Evolutionary conservation across 2,888 invertebrate genomes (phyloP).

Genomic region (Nymphalis polychloros): DNA sequence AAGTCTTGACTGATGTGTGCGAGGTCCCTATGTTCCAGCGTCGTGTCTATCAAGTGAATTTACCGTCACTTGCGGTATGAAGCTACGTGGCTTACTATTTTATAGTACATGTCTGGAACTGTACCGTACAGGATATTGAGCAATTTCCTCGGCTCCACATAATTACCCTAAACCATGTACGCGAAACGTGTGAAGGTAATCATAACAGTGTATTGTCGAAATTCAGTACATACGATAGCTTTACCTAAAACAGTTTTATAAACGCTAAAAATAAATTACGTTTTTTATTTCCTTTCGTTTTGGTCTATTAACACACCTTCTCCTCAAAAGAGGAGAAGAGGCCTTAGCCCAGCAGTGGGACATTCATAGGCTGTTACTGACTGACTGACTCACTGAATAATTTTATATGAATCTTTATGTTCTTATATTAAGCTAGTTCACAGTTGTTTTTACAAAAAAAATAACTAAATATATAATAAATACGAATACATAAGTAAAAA

Average conservation of each 20-base stretch:
- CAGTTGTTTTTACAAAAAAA: too few relatives aligned
- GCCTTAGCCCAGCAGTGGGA: too few relatives aligned
- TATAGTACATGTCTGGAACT: conserved; percentile 19
- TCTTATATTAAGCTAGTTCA: too few relatives aligned
- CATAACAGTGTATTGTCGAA: neutral
- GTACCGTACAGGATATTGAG: conserved; percentile 56
- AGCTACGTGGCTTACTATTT: conserved; percentile 26
- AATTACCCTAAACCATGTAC: conserved; percentile 19
- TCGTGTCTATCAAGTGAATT: conserved; percentile 41
- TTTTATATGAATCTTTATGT: too few relatives aligned
- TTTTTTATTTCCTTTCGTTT: too few relatives aligned
- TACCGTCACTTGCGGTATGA: conserved; percentile 39
- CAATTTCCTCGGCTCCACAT: conserved; percentile 55
- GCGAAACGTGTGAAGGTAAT: neutral
- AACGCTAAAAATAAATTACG: neutral
- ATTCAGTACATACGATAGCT: neutral
- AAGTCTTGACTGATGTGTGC: conserved; percentile 13
- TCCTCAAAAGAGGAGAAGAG: too few relatives aligned
- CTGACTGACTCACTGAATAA: too few relatives aligned
- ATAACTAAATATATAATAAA: too few relatives aligned
- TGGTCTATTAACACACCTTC: too few relatives aligned
- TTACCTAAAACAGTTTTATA: neutral
- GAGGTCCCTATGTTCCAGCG: conserved; percentile 7
- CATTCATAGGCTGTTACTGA: too few relatives aligned
- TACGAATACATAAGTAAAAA: too few relatives aligned